phyloP scores from a whole-genome alignment of 2,113 vertebrate genomes.

The Nerophis lumbriciformis region DNA sequence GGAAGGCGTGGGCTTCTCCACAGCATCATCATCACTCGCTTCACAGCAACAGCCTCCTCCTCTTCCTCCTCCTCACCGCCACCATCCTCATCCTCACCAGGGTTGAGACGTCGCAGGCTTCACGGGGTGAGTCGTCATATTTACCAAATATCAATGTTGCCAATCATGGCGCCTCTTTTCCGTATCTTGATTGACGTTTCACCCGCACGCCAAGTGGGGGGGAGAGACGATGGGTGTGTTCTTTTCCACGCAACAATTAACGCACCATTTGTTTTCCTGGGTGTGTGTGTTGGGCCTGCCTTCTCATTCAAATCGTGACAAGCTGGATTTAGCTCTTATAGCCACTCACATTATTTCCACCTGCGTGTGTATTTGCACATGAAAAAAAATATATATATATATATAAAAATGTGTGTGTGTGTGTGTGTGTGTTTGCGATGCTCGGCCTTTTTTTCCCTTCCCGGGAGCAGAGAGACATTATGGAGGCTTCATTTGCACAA shows the following conservation, averaged over 20 bases:
- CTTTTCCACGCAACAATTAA: slow-evolving; percentile 37
- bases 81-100: slow-evolving; percentile 40
- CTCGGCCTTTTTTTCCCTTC: background rate
- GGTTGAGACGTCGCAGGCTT: slow-evolving; percentile 24
- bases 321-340: slow-evolving; percentile 19
- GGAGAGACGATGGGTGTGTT: slow-evolving; percentile 42
- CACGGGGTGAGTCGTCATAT: slow-evolving; percentile 39
- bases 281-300: slow-evolving; percentile 25
- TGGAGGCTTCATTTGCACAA: slow-evolving; percentile 10
- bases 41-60: slow-evolving; percentile 50
- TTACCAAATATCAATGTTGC: background rate
- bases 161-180: background rate
- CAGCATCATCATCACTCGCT: slow-evolving; percentile 47
- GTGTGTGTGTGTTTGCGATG: background rate
- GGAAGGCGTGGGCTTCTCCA: slow-evolving; percentile 62
- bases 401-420: background rate
- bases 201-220: background rate
- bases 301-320: slow-evolving; percentile 48
- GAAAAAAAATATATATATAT: no score
- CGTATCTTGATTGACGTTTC: background rate
- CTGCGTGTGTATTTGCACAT: no score
- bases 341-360: background rate
- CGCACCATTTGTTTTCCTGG: slow-evolving; percentile 24
- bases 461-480: background rate
- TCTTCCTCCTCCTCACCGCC: slow-evolving; percentile 42